Evolutionary conservation across 2,797 vertebrate genomes (phyloP), one percentile per base, ranked within the genome.

Genomic region (Hephaestus fuliginosus): DNA sequence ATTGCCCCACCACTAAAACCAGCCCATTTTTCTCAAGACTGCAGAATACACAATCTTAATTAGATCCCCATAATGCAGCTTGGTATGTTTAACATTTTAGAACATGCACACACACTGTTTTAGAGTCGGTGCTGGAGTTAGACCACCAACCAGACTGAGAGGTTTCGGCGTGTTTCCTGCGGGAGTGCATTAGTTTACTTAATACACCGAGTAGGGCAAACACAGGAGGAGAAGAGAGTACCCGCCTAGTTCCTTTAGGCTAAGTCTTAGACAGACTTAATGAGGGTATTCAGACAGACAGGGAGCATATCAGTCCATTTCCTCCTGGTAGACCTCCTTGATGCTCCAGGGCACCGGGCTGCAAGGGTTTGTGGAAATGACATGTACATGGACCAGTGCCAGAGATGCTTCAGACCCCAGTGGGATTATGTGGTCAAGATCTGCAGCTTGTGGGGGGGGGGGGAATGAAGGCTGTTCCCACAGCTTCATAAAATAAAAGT

Each of bases 1-100:
- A 91, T 81, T 87, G 72, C 89, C 84, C 78, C 66, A 91, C 90
- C 91, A 66, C 91, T 81, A 82, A 91, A 91, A 86, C 86, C 78
- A 33, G 76, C 60, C 83, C 74, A 57, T 85, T 92, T 88, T 84
- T 89, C 88, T 86, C 80, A 86, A 87, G 83, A 70, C 88, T 85
- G 81, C 80, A 70, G 55, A 86, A 85, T 74, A 84, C 66, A 71
- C 86, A 70, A 44, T 88, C 66, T 80, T 92, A 88, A 93, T 92
- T 88, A 89, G 69, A 85, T 70, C 81, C 80, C 64, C 83, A 72
- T 86, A 88, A 89, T 55, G 74, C 83, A 80, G 69, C 79, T 49
- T 67, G 60, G 66, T 77, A 39, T 14, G 0, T 82, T 79, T 77
- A 75, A 81, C 70, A 44, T 78, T 88, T 76, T 52, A 83, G 70